These are phyloP conservation scores for Redunca redunca DNA, from an alignment of 2,113 vertebrate species.

Conservation along the genomic window DNA sequence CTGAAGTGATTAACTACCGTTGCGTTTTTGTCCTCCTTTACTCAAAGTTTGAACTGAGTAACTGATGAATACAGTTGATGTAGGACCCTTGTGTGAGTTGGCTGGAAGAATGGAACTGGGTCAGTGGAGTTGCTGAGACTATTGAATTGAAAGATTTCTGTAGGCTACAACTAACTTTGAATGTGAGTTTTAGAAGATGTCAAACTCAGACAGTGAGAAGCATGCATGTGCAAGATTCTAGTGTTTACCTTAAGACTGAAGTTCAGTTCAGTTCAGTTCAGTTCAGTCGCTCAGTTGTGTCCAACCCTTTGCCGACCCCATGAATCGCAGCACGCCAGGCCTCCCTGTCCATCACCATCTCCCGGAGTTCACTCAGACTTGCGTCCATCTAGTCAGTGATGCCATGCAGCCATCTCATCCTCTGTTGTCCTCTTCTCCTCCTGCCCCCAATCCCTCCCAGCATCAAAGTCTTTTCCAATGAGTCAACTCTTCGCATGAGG, in stretches of 20 bases:
- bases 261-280: neutral
- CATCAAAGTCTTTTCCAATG: too few species aligned
- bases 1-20: neutral
- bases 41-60: neutral
- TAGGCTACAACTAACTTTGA: neutral
- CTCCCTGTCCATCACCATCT: too few species aligned
- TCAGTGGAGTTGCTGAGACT: neutral
- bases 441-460: too few species aligned
- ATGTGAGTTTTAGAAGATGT: neutral
- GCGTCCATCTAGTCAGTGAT: too few species aligned
- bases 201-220: neutral
- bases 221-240: neutral
- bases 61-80: neutral
- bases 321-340: too few species aligned
- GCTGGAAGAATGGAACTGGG: neutral
- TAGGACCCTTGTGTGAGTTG: neutral
- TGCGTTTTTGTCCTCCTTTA: neutral
- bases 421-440: too few species aligned
- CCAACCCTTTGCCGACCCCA: too few species aligned
- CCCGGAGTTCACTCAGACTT: too few species aligned
- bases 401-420: too few species aligned
- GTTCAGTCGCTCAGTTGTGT: too few species aligned
- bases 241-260: neutral
- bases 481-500: too few species aligned
- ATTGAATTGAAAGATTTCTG: neutral